Base-by-base conservation (phyloP, 30 jellyfish, hydroid and myxozoan genomes). In the Aurelia sp. region DNA sequence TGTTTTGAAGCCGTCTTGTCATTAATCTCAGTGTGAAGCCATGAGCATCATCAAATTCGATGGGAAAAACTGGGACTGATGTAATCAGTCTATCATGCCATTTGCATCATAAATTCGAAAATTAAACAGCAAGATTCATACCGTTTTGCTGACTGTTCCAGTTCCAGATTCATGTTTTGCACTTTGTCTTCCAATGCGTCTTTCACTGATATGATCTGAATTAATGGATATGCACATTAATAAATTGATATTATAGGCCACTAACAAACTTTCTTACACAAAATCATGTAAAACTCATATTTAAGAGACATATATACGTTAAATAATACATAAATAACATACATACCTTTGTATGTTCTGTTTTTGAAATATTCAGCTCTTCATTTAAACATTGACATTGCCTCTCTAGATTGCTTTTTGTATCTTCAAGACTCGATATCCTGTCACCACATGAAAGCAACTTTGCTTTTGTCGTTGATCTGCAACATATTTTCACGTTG, bases 381-480 rank as follows among this genome's bases (percentile, higher is more conserved):
- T 69, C 87, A 27, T 73, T 72, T 38, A 84, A 22, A 5, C 59
- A 52, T 57, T 60, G 59, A 48, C 84, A 74, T 13, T 64, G 73
- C 67, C 17, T 70, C 55, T 84, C 93, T 44, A 73, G 63, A 17
- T 72, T 55, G 17, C 22, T 41, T 53, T 84, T 63, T 6, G 93
- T 61, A 41, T 18, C 64, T 62, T 84, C 93, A n/a, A 84, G 66
- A 41, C 60, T 33, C 4, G 82, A 35, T 16, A 84, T 84, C 22
- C 59, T 62, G 12, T 64, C 88, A 21, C 76, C 21, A 50, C 88
- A 84, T 16, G 93, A 63, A 21, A 77, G 24, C 20, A 84, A 52
- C 41, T 84, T 66, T 35, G 74, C 88, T 44, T 84, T 84, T 66
- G 85, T 73, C 24, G 67, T 21, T 22, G 93, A 52, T 20, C 93